Conservation (phyloP, 2,113 vertebrate species). For the Prunella himalayana region DNA sequence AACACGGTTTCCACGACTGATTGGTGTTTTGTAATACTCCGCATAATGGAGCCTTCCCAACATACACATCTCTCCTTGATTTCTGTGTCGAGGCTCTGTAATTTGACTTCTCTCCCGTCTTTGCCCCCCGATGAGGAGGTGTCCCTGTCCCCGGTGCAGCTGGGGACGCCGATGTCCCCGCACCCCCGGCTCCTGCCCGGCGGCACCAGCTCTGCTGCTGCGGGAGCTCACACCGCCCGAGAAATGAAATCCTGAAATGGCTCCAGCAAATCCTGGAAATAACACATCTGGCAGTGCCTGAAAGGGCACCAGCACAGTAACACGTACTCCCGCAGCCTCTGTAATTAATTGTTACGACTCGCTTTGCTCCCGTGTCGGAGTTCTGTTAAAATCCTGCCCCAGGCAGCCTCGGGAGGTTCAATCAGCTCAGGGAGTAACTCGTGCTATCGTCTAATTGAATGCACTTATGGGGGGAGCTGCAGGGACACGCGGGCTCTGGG, state of each 20-base stretch:
- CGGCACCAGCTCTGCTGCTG: neutral
- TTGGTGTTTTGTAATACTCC: neutral
- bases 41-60: neutral
- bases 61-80: neutral
- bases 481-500: accelerated
- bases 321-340: neutral
- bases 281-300: neutral
- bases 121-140: neutral
- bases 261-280: neutral
- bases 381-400: neutral
- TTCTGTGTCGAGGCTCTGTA: neutral
- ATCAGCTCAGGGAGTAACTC: neutral
- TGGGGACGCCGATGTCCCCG: accelerated
- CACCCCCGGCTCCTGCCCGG: accelerated
- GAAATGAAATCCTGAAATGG: neutral
- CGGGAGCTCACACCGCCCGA: accelerated
- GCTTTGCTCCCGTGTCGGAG: neutral
- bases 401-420: neutral
- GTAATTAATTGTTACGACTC: neutral
- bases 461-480: neutral
- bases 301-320: neutral
- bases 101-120: neutral
- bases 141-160: accelerated
- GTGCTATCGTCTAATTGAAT: neutral
- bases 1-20: neutral